A percentile compares a stretch with the other conserved stretches of the same genome.
Conservation (phyloP, 2,113 vertebrate species). For the Clarias macrocephalus region DNA sequence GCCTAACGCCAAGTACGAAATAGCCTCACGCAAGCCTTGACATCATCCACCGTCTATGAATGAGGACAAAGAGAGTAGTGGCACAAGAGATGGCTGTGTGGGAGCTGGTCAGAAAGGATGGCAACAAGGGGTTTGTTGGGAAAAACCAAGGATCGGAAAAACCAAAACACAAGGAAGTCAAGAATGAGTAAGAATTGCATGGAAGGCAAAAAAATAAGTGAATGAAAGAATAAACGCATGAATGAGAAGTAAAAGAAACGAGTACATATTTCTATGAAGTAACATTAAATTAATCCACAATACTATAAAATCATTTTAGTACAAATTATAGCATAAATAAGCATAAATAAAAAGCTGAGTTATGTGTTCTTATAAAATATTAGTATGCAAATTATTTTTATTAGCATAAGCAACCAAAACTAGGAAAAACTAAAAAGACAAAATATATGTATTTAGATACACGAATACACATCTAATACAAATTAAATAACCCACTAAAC, state of each 20-base stretch:
- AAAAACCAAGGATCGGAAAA: constrained; percentile 11
- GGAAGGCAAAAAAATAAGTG: constrained; percentile 9
- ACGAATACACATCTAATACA: background rate
- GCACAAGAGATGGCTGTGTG: constrained; percentile 41
- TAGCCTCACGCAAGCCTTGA: constrained; percentile 81
- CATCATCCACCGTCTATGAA: constrained; percentile 71
- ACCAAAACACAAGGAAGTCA: background rate
- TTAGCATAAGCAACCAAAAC: background rate
- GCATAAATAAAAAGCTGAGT: constrained; percentile 1
- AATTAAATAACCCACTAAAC: background rate
- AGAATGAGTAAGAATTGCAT: background rate
- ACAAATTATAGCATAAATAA: background rate
- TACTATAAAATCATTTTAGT: background rate
- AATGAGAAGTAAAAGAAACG: constrained; percentile 23
- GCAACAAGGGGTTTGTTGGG: constrained; percentile 17
- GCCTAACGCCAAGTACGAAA: constrained; percentile 68
- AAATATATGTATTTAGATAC: background rate
- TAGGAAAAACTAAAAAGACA: background rate
- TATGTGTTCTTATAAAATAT: background rate
- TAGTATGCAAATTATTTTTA: background rate
- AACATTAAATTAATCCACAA: constrained; percentile 3
- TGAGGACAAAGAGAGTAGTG: constrained; percentile 65
- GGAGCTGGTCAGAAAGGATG: constrained; percentile 32
- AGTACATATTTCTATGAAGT: background rate
- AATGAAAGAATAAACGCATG: constrained; percentile 17